These are phyloP conservation scores for Procambarus virginalis DNA, from an alignment of 1,140 invertebrate genomes.

Conservation along the genomic window DNA sequence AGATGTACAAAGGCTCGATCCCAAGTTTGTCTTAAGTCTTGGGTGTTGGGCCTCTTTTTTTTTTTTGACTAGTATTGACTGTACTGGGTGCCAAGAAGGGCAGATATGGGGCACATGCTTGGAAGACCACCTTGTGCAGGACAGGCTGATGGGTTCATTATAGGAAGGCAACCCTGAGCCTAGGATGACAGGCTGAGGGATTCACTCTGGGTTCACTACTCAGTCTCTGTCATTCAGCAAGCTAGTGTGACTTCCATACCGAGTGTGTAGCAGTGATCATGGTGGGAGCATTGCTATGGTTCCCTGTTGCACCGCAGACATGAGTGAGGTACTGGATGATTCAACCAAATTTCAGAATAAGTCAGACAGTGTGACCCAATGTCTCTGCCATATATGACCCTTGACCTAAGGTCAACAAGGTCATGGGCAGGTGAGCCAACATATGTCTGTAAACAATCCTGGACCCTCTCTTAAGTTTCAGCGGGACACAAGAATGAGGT, in stretches of 20 bases:
- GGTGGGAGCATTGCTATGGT: not conserved
- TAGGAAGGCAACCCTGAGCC: no score
- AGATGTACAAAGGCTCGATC: not conserved
- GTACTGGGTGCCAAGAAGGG: not conserved
- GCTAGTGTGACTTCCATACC: no score
- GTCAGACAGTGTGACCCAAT: not conserved
- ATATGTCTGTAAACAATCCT: not conserved
- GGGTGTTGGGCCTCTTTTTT: not conserved
- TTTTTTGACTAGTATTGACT: not conserved
- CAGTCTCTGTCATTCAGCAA: no score
- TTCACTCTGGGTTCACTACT: no score
- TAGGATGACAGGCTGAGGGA: no score
- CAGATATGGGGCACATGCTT: not conserved
- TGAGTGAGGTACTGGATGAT: not conserved
- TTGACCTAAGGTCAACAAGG: not conserved
- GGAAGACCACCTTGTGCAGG: no score
- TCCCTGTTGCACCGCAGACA: not conserved
- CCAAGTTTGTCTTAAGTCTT: constrained; percentile 8
- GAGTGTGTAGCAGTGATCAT: no score
- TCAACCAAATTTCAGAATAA: not conserved
- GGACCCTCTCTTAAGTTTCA: not conserved
- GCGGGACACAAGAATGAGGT: not conserved
- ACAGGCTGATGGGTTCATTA: no score
- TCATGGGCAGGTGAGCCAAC: not conserved
- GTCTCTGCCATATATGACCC: not conserved